These are phyloP conservation scores for Thera britannica DNA, from an alignment of 2,888 invertebrate species.

Conservation along the genomic window DNA sequence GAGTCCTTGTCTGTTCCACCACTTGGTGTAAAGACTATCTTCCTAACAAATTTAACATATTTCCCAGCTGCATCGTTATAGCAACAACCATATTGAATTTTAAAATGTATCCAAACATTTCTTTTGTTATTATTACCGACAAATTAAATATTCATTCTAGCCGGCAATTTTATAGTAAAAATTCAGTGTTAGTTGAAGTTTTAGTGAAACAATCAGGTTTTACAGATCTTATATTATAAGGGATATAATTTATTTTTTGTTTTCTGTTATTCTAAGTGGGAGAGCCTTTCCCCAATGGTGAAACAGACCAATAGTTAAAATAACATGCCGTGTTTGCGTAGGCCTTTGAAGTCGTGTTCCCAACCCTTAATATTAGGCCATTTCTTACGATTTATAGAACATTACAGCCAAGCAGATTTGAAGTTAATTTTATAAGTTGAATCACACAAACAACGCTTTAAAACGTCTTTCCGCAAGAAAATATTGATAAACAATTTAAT, in stretches of 20 bases:
- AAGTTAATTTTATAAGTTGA: slow-evolving; percentile 33
- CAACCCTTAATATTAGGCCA: slow-evolving; percentile 57
- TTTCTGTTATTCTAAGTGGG: not conserved
- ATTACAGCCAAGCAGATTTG: slow-evolving; percentile 38
- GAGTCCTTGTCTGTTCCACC: slow-evolving; percentile 35
- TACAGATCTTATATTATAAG: no score
- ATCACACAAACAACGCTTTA: slow-evolving; percentile 19
- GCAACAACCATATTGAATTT: no score
- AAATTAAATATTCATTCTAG: no score
- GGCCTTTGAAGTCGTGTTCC: slow-evolving; percentile 54
- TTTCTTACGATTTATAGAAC: slow-evolving; percentile 39
- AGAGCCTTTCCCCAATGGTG: slow-evolving; percentile 42
- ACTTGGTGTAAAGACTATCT: slow-evolving; percentile 23
- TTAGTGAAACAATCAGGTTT: no score
- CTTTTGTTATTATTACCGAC: no score
- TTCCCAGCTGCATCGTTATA: no score
- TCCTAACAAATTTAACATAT: not conserved
- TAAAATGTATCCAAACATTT: no score
- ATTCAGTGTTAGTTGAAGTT: no score
- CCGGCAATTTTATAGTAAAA: no score
- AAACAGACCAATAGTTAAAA: slow-evolving; percentile 45
- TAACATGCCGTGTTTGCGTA: slow-evolving; percentile 47
- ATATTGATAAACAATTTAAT: slow-evolving; percentile 17
- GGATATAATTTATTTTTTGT: no score
- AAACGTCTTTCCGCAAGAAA: slow-evolving; percentile 18